Conservation (phyloP, 2,888 invertebrate species). For the Platypus cylindrus region DNA sequence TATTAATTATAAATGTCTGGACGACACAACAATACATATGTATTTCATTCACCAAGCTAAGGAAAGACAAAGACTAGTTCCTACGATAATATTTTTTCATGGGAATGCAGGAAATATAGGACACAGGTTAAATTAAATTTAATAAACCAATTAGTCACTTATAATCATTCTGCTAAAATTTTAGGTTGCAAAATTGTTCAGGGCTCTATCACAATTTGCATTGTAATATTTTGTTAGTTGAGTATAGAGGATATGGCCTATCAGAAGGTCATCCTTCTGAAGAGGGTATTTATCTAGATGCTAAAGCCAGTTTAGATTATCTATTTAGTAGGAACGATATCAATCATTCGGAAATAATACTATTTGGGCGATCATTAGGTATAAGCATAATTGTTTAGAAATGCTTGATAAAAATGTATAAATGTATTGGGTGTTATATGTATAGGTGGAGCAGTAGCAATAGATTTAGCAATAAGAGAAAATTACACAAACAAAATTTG, state of each 20-base stretch:
- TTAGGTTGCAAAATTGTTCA: conserved; percentile 70
- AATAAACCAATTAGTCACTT: neutral
- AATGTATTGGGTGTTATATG: conserved; percentile 11
- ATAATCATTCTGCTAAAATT: conserved; percentile 1
- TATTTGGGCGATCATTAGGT: conserved; percentile 83
- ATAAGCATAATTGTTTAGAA: conserved; percentile 3
- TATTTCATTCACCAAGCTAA: conserved; percentile 67
- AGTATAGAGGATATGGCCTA: conserved; percentile 88
- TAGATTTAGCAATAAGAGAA: conserved; percentile 67
- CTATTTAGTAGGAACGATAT: conserved; percentile 69
- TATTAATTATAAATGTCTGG: conserved; percentile 58
- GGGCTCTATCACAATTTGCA: conserved; percentile 70
- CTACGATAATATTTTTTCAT: conserved; percentile 84
- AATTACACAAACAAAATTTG: conserved; percentile 69
- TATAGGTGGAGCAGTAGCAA: conserved; percentile 81
- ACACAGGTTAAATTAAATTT: conserved; percentile 42
- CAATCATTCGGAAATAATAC: conserved; percentile 69
- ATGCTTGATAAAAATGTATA: conserved; percentile 1
- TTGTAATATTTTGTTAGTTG: conserved; percentile 83
- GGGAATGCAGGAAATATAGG: conserved; percentile 98
- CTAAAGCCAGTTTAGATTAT: conserved; percentile 76
- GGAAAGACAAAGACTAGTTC: conserved; percentile 52
- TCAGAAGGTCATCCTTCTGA: conserved; percentile 84
- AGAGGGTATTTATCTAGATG: conserved; percentile 76
- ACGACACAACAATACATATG: conserved; percentile 67